Conservation (phyloP, 2,113 vertebrate genomes). For the Mesembrinibis cayennensis region DNA sequence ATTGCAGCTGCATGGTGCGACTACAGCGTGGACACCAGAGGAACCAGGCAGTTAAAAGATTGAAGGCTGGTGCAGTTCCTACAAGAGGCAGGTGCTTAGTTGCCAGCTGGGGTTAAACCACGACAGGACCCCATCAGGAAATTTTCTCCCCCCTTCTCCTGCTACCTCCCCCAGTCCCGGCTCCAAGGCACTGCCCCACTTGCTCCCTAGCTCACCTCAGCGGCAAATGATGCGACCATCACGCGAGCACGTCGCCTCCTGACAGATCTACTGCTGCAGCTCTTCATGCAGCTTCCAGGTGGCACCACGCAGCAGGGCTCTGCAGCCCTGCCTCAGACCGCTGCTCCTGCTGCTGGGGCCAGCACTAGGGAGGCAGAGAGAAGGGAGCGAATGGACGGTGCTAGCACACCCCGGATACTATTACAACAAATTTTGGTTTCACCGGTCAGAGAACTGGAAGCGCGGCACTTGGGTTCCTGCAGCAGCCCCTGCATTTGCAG, state of each 20-base stretch:
- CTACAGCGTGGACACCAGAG: not conserved
- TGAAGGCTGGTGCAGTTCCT: not conserved
- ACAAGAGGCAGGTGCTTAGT: no score
- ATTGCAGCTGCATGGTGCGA: not conserved
- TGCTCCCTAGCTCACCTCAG: not conserved
- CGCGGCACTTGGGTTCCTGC: not conserved
- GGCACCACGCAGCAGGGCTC: not conserved
- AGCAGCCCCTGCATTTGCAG: not conserved
- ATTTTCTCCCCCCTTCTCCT: not conserved
- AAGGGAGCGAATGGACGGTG: not conserved
- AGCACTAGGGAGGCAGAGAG: not conserved
- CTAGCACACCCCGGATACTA: not conserved
- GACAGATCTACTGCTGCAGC: not conserved
- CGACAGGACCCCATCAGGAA: not conserved
- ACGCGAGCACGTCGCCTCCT: rapidly evolving
- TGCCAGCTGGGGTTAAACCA: no score
- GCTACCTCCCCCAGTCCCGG: not conserved
- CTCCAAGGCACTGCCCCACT: not conserved
- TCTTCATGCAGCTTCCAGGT: not conserved
- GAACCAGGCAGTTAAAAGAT: not conserved
- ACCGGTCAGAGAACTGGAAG: not conserved
- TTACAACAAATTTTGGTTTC: not conserved
- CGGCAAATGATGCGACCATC: not conserved
- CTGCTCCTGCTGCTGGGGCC: not conserved
- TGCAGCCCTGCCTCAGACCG: not conserved